A percentile compares a stretch with the other conserved stretches of the same genome.
These are phyloP conservation scores for Scomberomorus guttatus DNA, from an alignment of 2,797 vertebrate species.

Conservation along the genomic window DNA sequence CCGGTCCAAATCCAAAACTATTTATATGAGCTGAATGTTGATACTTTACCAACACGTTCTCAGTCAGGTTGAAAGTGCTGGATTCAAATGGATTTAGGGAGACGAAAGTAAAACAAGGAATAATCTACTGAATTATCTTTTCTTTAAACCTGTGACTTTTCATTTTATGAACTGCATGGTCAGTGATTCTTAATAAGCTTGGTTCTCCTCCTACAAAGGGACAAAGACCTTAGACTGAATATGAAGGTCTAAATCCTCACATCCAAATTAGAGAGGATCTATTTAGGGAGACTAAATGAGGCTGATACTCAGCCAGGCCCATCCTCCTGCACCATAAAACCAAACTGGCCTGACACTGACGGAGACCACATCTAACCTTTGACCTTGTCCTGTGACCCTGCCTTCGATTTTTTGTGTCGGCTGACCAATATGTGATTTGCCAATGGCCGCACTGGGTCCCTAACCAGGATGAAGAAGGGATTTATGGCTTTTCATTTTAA, in stretches of 20 bases:
- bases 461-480: slow-evolving; percentile 84
- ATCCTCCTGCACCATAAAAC: slow-evolving; percentile 81
- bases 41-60: slow-evolving; percentile 62
- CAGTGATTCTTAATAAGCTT: slow-evolving; percentile 61
- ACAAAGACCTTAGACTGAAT: slow-evolving; percentile 48
- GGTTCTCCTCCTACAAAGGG: slow-evolving; percentile 52
- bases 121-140: slow-evolving; percentile 35
- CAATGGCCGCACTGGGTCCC: slow-evolving; percentile 79
- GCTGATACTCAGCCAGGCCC: slow-evolving; percentile 67
- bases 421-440: slow-evolving; percentile 89
- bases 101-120: slow-evolving; percentile 18
- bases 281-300: slow-evolving; percentile 71
- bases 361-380: slow-evolving; percentile 88
- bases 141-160: slow-evolving; percentile 56
- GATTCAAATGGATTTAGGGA: slow-evolving; percentile 22
- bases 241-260: slow-evolving; percentile 60
- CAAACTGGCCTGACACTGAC: slow-evolving; percentile 84
- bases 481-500: slow-evolving; percentile 91
- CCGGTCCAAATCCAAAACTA: slow-evolving; percentile 68
- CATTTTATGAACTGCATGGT: slow-evolving; percentile 50
- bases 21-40: slow-evolving; percentile 69
- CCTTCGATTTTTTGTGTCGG: slow-evolving; percentile 87
- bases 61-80: slow-evolving; percentile 37
- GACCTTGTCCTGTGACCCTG: slow-evolving; percentile 87
- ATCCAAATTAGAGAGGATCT: slow-evolving; percentile 73